Evolutionary conservation across 2,888 invertebrate genomes (phyloP).

Genomic region (Microplitis manilae): DNA sequence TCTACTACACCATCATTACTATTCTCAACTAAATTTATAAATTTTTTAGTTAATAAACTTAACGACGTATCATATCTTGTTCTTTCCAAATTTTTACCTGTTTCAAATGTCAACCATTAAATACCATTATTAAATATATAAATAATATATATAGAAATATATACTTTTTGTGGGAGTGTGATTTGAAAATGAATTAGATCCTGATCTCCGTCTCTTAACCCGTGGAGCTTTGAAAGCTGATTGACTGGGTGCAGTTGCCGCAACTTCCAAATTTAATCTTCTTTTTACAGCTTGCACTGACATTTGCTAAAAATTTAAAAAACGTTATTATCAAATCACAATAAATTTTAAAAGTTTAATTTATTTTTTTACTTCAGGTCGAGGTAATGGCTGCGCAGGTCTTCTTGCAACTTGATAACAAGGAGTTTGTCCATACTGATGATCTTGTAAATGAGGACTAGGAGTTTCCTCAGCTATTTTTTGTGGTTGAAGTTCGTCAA

Average conservation of each 20-base stretch:
- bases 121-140: background rate
- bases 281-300: slow-evolving; percentile 83
- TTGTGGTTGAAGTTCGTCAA: slow-evolving; percentile 67
- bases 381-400: slow-evolving; percentile 66
- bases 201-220: slow-evolving; percentile 70
- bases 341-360: slow-evolving; percentile 1
- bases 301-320: slow-evolving; percentile 55
- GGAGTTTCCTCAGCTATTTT: slow-evolving; percentile 72
- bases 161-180: slow-evolving; percentile 71
- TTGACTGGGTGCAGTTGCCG: slow-evolving; percentile 75
- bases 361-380: slow-evolving; percentile 64
- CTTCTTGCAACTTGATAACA: slow-evolving; percentile 69
- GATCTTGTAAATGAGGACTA: slow-evolving; percentile 87
- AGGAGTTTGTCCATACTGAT: slow-evolving; percentile 89
- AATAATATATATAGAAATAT: slow-evolving; percentile 50
- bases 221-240: slow-evolving; percentile 74
- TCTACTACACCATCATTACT: slow-evolving; percentile 93
- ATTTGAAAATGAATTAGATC: slow-evolving; percentile 66
- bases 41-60: slow-evolving; percentile 95
- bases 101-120: slow-evolving; percentile 40
- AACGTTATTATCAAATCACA: background rate
- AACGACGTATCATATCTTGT: slow-evolving; percentile 94
- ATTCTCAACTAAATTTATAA: slow-evolving; percentile 89
- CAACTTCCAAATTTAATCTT: slow-evolving; percentile 82
- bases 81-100: slow-evolving; percentile 72